Evolutionary conservation across 2,797 vertebrate genomes (phyloP).

Genomic region (Chelon auratus): DNA sequence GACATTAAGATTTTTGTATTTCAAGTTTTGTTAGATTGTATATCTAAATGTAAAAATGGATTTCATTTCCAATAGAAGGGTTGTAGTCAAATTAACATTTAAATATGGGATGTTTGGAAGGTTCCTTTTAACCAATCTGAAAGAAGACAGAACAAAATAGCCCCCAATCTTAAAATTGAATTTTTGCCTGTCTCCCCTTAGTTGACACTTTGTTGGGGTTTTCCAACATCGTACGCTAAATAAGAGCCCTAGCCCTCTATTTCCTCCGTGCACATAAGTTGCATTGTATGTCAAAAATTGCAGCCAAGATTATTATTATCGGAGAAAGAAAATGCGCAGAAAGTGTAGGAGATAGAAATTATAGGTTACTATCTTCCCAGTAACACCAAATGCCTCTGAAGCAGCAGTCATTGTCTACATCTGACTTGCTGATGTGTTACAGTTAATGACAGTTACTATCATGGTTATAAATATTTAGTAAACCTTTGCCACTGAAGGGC

Average conservation of each 20-base stretch:
- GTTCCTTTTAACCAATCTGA: no score
- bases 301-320: slow-evolving; percentile 2
- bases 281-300: neutral
- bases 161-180: no score
- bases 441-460: slow-evolving; percentile 10
- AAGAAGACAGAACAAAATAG: no score
- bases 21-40: no score
- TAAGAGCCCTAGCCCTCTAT: no score
- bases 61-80: no score
- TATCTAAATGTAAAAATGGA: no score
- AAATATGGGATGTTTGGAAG: no score
- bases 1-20: no score
- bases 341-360: slow-evolving; percentile 12
- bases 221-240: no score
- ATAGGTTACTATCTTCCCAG: slow-evolving; percentile 70
- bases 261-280: neutral
- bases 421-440: slow-evolving; percentile 24
- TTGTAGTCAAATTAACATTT: no score
- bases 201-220: neutral
- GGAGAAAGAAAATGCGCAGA: neutral
- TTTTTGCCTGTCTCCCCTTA: no score
- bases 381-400: neutral
- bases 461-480: slow-evolving; percentile 27
- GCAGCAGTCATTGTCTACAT: slow-evolving; percentile 16
- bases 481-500: slow-evolving; percentile 1